Evolutionary conservation across 2,888 invertebrate genomes (phyloP), one percentile per base, ranked within the genome.

Genomic region (Hypercompe scribonia): DNA sequence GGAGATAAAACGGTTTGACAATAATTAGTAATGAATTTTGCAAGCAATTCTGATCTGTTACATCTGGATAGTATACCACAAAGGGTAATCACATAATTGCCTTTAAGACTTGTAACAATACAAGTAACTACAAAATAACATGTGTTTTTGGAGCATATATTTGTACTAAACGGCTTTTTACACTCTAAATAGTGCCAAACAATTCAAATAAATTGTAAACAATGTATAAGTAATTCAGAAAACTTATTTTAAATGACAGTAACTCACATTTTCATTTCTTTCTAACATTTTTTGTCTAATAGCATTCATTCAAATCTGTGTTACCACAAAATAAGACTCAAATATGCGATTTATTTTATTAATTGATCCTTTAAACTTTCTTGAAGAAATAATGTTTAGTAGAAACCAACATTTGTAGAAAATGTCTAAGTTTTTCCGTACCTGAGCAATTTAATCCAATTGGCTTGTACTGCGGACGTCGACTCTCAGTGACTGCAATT

Each of bases 381-480:
- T 39, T 39, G 28, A 65, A 65, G 39, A 13, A 18, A 42, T 4
- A 42, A 42, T n/a, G n/a, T 31, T 50, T 11, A n/a, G 39, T 50
- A 71, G 8, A 24, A n/a, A n/a, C 36, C 31, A 24, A 15, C 18
- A 3, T 50, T 65, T 28, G 58, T n/a, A 66, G 58, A 67, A 61
- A 46, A 76, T 71, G 73, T 75, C 67, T 68, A 83, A 83, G 68
- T 83, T 76, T n/a, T 61, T 54, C 11, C 2, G 8, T 65, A 54
- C 71, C 74, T 77, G 69, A 74, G 71, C 77, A 84, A 77, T 81
- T 71, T 78, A 76, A 79, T 77, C 21, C 39, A 73, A 77, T 70
- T 58, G 71, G 70, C 73, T 54, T 70, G 68, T 73, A 68, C 73
- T 70, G 65, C 39, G 61, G 63, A 61, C 66, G 70, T 70, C 65